phyloP scores from a whole-genome alignment of 1,140 invertebrate species.

The Melitaea cinxia region DNA sequence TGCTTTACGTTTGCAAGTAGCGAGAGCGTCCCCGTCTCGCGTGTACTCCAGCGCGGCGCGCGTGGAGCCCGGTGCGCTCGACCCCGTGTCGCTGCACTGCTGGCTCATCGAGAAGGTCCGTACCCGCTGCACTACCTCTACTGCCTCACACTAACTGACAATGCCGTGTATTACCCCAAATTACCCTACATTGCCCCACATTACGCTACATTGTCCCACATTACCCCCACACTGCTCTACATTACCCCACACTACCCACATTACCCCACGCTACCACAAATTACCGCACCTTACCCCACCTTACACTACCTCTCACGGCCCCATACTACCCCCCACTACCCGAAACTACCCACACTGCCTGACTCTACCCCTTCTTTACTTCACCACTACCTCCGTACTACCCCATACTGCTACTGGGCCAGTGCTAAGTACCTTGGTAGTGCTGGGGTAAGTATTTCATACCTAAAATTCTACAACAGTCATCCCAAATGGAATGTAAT shows the following conservation, averaged over 20 bases:
- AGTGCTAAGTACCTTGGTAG: too few relatives aligned
- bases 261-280: background rate
- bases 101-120: conserved; percentile 77
- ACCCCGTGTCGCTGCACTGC: conserved; percentile 76
- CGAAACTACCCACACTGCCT: too few relatives aligned
- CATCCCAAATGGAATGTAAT: too few relatives aligned
- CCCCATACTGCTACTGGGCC: too few relatives aligned
- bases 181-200: background rate
- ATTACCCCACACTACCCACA: background rate
- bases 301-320: too few relatives aligned
- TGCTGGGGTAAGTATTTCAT: too few relatives aligned
- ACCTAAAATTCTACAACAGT: background rate
- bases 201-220: background rate
- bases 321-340: too few relatives aligned
- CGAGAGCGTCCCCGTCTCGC: background rate
- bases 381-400: too few relatives aligned
- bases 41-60: conserved; percentile 20
- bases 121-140: background rate
- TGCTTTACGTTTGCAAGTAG: conserved; percentile 3
- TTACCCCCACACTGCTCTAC: background rate
- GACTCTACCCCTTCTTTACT: too few relatives aligned
- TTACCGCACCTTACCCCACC: background rate
- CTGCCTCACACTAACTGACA: background rate
- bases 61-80: conserved; percentile 52
- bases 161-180: background rate